phyloP scores from a whole-genome alignment of 2,113 vertebrate genomes.

The Eonycteris spelaea region DNA sequence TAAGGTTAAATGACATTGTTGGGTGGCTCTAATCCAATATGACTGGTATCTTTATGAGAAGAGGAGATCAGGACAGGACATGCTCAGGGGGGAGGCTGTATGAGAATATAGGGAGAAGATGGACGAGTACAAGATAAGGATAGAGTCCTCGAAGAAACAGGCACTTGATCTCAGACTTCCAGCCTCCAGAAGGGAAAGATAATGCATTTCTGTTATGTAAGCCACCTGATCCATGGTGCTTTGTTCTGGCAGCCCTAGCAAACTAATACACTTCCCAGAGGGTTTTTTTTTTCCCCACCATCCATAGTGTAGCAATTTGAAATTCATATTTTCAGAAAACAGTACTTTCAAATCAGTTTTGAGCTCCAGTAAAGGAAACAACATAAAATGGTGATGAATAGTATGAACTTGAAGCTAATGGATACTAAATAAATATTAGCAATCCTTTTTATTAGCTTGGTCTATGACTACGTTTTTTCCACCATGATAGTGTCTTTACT shows the following conservation, averaged over 20 bases:
- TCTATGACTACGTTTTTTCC: background rate
- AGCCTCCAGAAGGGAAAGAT: background rate
- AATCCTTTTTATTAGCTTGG: background rate
- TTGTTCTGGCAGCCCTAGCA: background rate
- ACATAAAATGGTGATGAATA: background rate
- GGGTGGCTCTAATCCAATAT: too few species aligned
- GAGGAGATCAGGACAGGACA: background rate
- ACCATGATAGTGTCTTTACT: too few species aligned
- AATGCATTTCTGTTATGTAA: background rate
- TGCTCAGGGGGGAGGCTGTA: accelerated
- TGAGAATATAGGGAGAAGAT: background rate
- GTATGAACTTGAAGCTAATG: background rate
- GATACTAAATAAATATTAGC: background rate
- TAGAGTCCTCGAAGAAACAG: background rate
- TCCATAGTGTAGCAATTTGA: background rate
- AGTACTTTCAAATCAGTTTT: background rate
- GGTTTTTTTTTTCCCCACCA: background rate
- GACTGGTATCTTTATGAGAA: background rate
- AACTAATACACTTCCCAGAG: background rate
- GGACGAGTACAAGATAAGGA: accelerated
- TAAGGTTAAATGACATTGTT: background rate
- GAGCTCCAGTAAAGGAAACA: background rate
- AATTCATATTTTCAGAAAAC: background rate
- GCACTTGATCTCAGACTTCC: background rate
- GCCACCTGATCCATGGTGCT: background rate